Conservation (phyloP, 2,797 vertebrate species). For the Malacoctenus gilli region DNA sequence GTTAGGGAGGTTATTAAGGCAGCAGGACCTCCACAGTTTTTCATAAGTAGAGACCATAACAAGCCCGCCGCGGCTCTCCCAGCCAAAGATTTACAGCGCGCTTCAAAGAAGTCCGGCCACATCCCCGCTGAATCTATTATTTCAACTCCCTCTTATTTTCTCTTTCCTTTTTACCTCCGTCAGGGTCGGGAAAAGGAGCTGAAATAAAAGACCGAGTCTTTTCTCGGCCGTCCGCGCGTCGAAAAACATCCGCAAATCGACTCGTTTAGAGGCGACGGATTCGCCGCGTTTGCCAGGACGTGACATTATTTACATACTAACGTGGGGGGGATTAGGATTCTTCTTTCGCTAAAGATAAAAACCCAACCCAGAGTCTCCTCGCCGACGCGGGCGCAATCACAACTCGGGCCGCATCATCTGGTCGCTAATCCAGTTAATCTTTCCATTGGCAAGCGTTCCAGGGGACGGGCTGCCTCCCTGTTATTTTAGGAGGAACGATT, state of each 20-base stretch:
- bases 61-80: slow-evolving; percentile 49
- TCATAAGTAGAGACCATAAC: slow-evolving; percentile 55
- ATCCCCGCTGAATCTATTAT: slow-evolving; percentile 68
- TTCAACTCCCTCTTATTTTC: slow-evolving; percentile 49
- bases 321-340: slow-evolving; percentile 53
- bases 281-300: slow-evolving; percentile 4
- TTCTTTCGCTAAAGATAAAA: slow-evolving; percentile 46
- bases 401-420: slow-evolving; percentile 50
- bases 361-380: slow-evolving; percentile 36
- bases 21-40: slow-evolving; percentile 52
- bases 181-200: slow-evolving; percentile 56
- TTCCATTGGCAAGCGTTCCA: slow-evolving; percentile 60
- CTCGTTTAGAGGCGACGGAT: slow-evolving; percentile 6
- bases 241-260: slow-evolving; percentile 22
- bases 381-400: slow-evolving; percentile 50
- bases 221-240: slow-evolving; percentile 23
- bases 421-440: slow-evolving; percentile 74
- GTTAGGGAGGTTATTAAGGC: slow-evolving; percentile 60
- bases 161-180: too few relatives aligned
- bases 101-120: slow-evolving; percentile 47
- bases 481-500: slow-evolving; percentile 69
- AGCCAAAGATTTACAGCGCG: slow-evolving; percentile 57
- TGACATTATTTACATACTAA: slow-evolving; percentile 29
- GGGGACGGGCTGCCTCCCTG: slow-evolving; percentile 51
- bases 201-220: slow-evolving; percentile 20